These are phyloP conservation scores for Poeciliopsis turrubarensis DNA, from an alignment of 2,113 vertebrate species.

Conservation along the genomic window DNA sequence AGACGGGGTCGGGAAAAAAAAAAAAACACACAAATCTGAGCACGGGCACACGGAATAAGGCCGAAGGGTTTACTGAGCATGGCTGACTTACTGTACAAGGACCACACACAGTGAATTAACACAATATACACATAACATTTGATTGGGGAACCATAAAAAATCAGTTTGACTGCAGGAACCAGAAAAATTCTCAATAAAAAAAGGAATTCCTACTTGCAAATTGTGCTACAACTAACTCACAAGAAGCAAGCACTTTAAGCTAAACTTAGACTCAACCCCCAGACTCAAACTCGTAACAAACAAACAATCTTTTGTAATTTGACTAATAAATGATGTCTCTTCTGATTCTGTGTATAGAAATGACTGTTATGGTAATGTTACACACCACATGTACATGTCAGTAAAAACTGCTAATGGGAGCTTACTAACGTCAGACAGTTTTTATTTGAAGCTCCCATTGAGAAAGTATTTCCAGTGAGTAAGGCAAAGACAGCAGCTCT, in stretches of 20 bases:
- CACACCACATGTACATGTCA: background rate
- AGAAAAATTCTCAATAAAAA: background rate
- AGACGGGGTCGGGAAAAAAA: slow-evolving; percentile 45
- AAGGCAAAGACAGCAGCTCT: background rate
- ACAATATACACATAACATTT: slow-evolving; percentile 18
- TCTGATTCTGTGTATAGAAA: background rate
- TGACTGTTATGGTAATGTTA: background rate
- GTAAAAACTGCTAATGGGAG: background rate
- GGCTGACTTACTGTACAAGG: slow-evolving; percentile 31
- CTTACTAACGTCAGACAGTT: background rate
- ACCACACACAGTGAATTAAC: slow-evolving; percentile 34
- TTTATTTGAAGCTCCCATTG: background rate
- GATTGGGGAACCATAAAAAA: slow-evolving; percentile 2
- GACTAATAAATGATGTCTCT: background rate
- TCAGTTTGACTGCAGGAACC: background rate
- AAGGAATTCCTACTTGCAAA: too few species aligned
- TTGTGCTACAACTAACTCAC: too few species aligned
- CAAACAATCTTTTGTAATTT: background rate
- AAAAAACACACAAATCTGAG: slow-evolving; percentile 29
- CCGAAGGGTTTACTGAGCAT: slow-evolving; percentile 35
- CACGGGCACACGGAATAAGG: background rate
- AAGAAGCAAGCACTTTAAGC: too few species aligned
- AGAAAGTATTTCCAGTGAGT: background rate
- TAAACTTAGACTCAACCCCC: too few species aligned
- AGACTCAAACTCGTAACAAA: too few species aligned